A percentile compares a stretch with the other conserved stretches of the same genome.
Evolutionary conservation across 2,113 vertebrate species (phyloP).

Genomic region (Tiliqua scincoides): DNA sequence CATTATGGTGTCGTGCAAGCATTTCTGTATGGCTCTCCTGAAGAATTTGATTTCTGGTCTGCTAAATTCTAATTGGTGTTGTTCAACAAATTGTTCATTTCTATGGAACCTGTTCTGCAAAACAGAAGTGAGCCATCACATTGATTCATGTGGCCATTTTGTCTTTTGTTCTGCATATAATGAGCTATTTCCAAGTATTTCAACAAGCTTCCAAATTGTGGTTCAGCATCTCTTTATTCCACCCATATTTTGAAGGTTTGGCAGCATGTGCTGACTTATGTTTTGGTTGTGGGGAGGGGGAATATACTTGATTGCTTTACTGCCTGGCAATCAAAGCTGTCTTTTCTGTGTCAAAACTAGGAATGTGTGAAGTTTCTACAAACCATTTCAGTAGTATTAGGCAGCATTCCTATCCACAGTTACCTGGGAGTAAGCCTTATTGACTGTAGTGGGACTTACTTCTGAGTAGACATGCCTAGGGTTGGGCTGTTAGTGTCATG

Average conservation of each 20-base stretch:
- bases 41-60: neutral
- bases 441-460: too few relatives aligned
- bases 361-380: neutral
- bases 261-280: neutral
- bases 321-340: neutral
- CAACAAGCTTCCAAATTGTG: neutral
- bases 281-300: neutral
- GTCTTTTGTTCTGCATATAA: neutral
- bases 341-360: neutral
- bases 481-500: too few relatives aligned
- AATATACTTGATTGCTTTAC: neutral
- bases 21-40: neutral
- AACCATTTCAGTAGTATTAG: neutral
- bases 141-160: neutral
- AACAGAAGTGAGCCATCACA: neutral
- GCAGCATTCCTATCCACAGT: too few relatives aligned
- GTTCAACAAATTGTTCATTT: rapidly evolving
- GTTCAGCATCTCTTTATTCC: neutral
- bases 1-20: neutral
- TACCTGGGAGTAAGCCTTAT: too few relatives aligned
- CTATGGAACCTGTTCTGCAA: neutral
- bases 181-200: neutral
- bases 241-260: neutral
- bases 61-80: neutral
- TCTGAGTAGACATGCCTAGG: too few relatives aligned